A percentile compares a stretch with the other conserved stretches of the same genome.
These are phyloP conservation scores for Leucoma salicis DNA, from an alignment of 2,888 invertebrate genomes.

Conservation along the genomic window DNA sequence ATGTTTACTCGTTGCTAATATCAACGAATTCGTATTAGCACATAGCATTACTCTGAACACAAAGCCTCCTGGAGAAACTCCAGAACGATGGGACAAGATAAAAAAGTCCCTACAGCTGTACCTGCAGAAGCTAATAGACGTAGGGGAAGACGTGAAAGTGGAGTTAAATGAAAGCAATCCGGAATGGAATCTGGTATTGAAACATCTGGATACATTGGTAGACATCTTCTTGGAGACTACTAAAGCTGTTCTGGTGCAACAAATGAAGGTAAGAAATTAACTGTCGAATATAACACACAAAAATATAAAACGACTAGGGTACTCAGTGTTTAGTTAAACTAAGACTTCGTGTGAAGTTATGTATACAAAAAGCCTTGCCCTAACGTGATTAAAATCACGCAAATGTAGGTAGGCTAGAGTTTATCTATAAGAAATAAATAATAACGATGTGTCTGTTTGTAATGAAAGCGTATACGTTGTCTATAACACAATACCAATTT, in stretches of 20 bases:
- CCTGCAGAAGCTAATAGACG: conserved; percentile 71
- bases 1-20: conserved; percentile 76
- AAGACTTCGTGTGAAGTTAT: too few species aligned
- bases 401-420: too few species aligned
- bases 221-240: conserved; percentile 82
- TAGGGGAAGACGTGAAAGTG: conserved; percentile 74
- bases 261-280: conserved; percentile 74
- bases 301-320: too few species aligned
- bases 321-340: too few species aligned
- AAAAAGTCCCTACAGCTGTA: conserved; percentile 71
- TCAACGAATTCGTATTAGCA: conserved; percentile 80
- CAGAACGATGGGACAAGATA: conserved; percentile 75
- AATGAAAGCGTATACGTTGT: too few species aligned
- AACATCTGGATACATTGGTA: conserved; percentile 75
- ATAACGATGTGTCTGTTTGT: too few species aligned
- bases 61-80: conserved; percentile 74
- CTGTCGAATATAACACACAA: too few species aligned
- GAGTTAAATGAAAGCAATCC: conserved; percentile 70
- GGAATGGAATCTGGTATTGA: conserved; percentile 63
- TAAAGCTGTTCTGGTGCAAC: conserved; percentile 80
- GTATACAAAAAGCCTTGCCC: too few species aligned
- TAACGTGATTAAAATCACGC: too few species aligned
- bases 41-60: conserved; percentile 77
- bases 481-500: too few species aligned
- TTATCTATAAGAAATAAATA: too few species aligned